Base-by-base conservation (phyloP, 2,888 invertebrate species). In the Uropetala carovei region DNA sequence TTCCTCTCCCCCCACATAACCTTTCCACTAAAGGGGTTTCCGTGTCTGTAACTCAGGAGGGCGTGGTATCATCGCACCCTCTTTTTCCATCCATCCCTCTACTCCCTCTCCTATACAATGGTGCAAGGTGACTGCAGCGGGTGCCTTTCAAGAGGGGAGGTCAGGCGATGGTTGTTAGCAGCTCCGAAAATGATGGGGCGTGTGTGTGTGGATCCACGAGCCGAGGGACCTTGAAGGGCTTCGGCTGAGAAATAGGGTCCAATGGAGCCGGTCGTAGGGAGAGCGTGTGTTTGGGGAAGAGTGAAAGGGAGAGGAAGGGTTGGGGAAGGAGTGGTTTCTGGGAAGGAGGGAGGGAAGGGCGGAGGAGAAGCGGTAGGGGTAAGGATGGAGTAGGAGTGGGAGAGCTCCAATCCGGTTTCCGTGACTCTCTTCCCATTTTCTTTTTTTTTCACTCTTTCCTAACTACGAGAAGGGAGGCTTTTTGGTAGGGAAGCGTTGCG, bases 81-180 rank as follows among this genome's bases (percentile, higher is more conserved):
- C 14, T 43, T 0, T 82, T 82, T 43, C 10, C 81, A 30, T 75
- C 83, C 56, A 7, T 83, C 81, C 5, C 81, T 82, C 81, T 30
- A 10, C n/a, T 43, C 56, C 83, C 56, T 56, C 43, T 83, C n/a
- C n/a, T n/a, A n/a, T n/a, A n/a, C n/a, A n/a, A n/a, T n/a, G n/a
- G n/a, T 83, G 56, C 56, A 82, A 43, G 18, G 83, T 83, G 56
- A 18, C 56, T 56, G 56, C 83, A 43, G 43, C 56, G 18, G 56
- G 18, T 83, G 56, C 83, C 86, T 30, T n/a, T 43, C 64, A 64
- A 30, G 27, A 18, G 30, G 89, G 60, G 64, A 27, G 60, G n/a
- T 83, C 60, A 89, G 60, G 89, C 64, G 89, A 89, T 60, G 64
- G 64, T 60, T 64, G 18, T 89, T 64, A 64, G 60, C 64, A 43